Conservation (phyloP, 2,797 vertebrate species). For the Catharus ustulatus region DNA sequence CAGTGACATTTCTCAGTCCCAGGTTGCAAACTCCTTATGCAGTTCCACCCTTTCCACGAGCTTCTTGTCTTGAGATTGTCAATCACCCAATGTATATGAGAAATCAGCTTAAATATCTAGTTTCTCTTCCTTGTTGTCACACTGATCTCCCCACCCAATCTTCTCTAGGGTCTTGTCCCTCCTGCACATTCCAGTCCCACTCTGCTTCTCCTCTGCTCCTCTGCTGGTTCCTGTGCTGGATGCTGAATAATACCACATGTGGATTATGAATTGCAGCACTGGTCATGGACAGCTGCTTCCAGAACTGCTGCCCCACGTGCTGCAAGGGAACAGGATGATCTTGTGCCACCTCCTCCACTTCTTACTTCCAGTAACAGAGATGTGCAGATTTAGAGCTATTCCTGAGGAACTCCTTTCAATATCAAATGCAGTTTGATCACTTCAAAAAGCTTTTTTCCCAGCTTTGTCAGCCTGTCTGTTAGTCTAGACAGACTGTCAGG, state of each 20-base stretch:
- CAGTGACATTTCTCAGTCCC: not conserved
- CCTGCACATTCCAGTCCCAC: not conserved
- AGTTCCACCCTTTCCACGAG: not conserved
- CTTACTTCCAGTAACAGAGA: not conserved
- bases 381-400: not conserved
- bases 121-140: not conserved
- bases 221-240: not conserved
- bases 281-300: not conserved
- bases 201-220: not conserved
- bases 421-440: not conserved
- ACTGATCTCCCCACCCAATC: not conserved
- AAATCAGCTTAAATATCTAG: not conserved
- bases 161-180: not conserved
- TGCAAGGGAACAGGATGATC: not conserved
- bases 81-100: not conserved
- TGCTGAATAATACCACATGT: not conserved
- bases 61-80: not conserved
- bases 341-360: not conserved
- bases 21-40: not conserved
- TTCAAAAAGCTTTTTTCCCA: not conserved
- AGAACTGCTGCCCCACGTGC: not conserved
- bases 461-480: not conserved
- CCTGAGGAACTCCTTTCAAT: not conserved
- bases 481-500: not conserved
- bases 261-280: not conserved